These are phyloP conservation scores for Orchestia grillus DNA, from an alignment of 1,140 invertebrate genomes.

Conservation along the genomic window DNA sequence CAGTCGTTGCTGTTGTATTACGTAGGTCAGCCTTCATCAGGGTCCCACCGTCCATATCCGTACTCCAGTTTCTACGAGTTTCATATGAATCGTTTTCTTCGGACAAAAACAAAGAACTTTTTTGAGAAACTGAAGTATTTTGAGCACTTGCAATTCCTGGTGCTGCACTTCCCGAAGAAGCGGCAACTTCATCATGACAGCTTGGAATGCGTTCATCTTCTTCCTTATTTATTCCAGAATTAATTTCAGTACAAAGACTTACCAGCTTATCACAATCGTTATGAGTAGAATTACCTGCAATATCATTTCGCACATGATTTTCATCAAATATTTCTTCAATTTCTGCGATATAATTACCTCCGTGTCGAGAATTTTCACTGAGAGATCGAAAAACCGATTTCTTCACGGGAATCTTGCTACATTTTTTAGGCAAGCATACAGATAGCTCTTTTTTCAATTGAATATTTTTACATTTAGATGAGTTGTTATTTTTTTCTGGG, in stretches of 20 bases:
- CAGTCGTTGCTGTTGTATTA: not conserved
- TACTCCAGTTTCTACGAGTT: not conserved
- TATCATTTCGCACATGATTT: not conserved
- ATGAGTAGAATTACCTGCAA: not conserved
- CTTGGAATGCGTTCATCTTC: not conserved
- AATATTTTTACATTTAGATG: slow-evolving; percentile 26
- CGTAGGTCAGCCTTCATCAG: not conserved
- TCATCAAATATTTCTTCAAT: not conserved
- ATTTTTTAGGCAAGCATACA: slow-evolving; percentile 14
- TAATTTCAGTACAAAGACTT: not conserved
- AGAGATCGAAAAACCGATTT: not conserved
- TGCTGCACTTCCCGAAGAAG: not conserved
- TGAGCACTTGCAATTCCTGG: too few species aligned
- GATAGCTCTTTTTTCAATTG: slow-evolving; percentile 33
- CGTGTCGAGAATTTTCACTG: not conserved
- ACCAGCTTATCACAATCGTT: not conserved
- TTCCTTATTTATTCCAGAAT: not conserved
- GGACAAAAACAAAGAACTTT: not conserved
- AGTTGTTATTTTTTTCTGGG: slow-evolving; percentile 27
- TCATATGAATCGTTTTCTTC: slow-evolving; percentile 14
- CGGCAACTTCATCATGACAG: not conserved
- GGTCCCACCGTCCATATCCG: not conserved
- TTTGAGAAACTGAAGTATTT: not conserved
- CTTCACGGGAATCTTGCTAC: slow-evolving; percentile 14
- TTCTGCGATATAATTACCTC: not conserved